Percentiles rank a stretch among this genome's conserved stretches.
phyloP scores from a whole-genome alignment of 2,888 invertebrate genomes.

The Erynnis tages region DNA sequence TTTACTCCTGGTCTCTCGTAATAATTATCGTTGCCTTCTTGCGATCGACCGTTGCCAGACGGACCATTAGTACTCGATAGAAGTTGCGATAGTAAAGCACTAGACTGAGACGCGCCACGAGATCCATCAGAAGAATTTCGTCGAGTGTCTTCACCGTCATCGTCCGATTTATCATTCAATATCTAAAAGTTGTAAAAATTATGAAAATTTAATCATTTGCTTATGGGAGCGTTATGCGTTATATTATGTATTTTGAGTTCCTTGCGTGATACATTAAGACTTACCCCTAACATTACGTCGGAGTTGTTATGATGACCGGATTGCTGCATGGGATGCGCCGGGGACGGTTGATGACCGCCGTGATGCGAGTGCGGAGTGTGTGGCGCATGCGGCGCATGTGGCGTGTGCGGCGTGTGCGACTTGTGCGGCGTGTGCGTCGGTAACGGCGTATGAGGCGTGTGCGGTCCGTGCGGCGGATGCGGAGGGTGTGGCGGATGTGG shows the following conservation, averaged over 20 bases:
- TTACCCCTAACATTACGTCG: constrained; percentile 59
- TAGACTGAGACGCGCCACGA: constrained; percentile 39
- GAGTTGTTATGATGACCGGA: constrained; percentile 39
- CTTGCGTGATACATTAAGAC: too few species aligned
- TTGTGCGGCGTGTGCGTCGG: constrained; percentile 41
- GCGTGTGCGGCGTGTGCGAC: constrained; percentile 33
- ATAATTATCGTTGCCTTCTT: constrained; percentile 58
- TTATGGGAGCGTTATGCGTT: neutral
- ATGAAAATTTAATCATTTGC: neutral
- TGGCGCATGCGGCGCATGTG: constrained; percentile 36
- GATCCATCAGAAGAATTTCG: constrained; percentile 55
- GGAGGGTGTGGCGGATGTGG: constrained; percentile 44
- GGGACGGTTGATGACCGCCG: constrained; percentile 29
- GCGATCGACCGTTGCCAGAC: constrained; percentile 57
- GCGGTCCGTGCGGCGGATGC: constrained; percentile 38
- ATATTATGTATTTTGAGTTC: too few species aligned
- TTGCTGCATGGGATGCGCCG: constrained; percentile 27
- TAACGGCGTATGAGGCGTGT: constrained; percentile 34
- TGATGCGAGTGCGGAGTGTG: constrained; percentile 41
- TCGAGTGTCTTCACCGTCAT: constrained; percentile 85
- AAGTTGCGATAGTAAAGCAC: constrained; percentile 75
- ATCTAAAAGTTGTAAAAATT: constrained; percentile 75
- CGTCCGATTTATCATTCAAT: constrained; percentile 90
- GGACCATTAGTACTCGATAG: constrained; percentile 65
- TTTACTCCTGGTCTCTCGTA: constrained; percentile 63